A percentile compares a stretch with the other conserved stretches of the same genome.
Evolutionary conservation across 1,140 invertebrate species (phyloP).

Genomic region (Ericerus pela): DNA sequence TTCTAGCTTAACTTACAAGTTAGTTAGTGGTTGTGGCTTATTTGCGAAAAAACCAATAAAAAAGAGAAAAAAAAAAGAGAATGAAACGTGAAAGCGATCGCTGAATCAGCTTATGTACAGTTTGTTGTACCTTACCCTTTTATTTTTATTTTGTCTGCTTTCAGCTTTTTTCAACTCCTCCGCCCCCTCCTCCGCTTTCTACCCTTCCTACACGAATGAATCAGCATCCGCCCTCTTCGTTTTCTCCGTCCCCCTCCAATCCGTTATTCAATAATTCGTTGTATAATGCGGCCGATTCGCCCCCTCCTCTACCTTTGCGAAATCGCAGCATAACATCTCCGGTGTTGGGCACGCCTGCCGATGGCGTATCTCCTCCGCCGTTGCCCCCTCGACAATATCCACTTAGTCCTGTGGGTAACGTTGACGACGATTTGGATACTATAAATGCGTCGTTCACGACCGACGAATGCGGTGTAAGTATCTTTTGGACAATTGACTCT

Average conservation of each 20-base stretch:
- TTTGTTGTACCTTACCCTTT: too few species aligned
- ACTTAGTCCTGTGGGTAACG: slow-evolving; percentile 2
- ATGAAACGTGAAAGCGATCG: too few species aligned
- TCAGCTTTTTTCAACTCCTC: slow-evolving; percentile 15
- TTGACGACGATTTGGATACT: background rate
- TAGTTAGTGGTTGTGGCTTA: too few species aligned
- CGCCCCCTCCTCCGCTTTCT: slow-evolving; percentile 31
- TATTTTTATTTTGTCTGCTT: slow-evolving; percentile 15
- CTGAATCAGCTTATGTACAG: too few species aligned
- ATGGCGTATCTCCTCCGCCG: slow-evolving; percentile 25
- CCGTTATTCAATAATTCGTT: background rate
- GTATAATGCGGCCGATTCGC: too few species aligned
- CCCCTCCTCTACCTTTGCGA: slow-evolving; percentile 45
- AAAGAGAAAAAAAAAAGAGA: too few species aligned
- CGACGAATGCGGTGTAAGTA: background rate
- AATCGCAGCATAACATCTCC: slow-evolving; percentile 34
- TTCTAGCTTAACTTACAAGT: too few species aligned
- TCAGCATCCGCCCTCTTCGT: slow-evolving; percentile 23
- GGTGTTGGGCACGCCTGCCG: slow-evolving; percentile 32
- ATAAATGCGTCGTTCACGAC: background rate
- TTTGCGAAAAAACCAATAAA: too few species aligned
- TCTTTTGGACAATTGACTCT: background rate
- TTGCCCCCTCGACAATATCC: slow-evolving; percentile 24
- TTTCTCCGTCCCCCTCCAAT: slow-evolving; percentile 17
- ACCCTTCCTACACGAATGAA: slow-evolving; percentile 29